phyloP scores from a whole-genome alignment of 2,113 vertebrate species.

The Datnioides undecimradiatus region DNA sequence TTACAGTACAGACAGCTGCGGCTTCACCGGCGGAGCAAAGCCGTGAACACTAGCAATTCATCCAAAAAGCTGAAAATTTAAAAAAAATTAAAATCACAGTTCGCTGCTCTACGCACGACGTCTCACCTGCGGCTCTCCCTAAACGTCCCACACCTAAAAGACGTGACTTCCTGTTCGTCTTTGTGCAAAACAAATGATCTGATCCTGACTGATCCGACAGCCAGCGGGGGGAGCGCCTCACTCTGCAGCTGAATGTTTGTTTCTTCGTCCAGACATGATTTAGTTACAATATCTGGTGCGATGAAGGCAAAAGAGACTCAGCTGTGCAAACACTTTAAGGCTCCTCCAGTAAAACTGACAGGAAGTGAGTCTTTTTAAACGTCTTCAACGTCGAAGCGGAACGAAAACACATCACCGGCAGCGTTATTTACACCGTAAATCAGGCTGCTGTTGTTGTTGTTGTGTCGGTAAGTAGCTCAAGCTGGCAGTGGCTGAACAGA shows the following conservation, averaged over 20 bases:
- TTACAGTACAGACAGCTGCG: conserved; percentile 22
- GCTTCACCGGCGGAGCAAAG: conserved; percentile 2
- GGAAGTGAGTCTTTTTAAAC: neutral
- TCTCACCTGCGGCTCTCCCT: neutral
- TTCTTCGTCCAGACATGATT: neutral
- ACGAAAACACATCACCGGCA: conserved; percentile 9
- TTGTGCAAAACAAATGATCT: conserved; percentile 46
- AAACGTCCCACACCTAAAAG: neutral
- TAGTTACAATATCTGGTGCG: neutral
- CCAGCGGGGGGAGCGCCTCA: neutral
- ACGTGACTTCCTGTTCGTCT: neutral
- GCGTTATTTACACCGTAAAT: conserved; percentile 2
- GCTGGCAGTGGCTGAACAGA: neutral
- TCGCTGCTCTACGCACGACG: neutral
- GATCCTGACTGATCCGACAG: neutral
- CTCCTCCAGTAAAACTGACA: conserved; percentile 10
- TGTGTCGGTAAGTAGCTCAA: neutral
- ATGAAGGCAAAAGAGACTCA: neutral
- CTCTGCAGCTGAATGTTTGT: neutral
- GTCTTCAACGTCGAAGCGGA: neutral
- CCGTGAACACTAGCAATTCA: neutral
- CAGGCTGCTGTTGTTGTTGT: too few relatives aligned
- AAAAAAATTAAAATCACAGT: neutral
- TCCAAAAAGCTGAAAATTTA: neutral
- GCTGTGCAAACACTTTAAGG: conserved; percentile 10